Evolutionary conservation across 2,797 vertebrate species (phyloP).

Genomic region (Acipenser transmontanus): DNA sequence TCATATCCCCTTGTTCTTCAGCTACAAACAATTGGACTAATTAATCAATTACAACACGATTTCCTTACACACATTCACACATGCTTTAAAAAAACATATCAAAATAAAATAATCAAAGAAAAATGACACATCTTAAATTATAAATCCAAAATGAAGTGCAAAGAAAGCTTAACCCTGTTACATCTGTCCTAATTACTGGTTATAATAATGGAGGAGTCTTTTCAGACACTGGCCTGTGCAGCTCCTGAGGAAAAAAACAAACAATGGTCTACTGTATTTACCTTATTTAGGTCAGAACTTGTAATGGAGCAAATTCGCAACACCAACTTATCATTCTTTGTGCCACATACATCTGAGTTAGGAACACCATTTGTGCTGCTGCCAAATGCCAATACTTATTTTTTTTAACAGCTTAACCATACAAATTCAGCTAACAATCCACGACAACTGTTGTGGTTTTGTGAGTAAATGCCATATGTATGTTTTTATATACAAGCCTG

Average conservation of each 20-base stretch:
- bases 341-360: constrained; percentile 16
- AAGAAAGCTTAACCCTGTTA: too few relatives aligned
- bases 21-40: too few relatives aligned
- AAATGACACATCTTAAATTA: too few relatives aligned
- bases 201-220: too few relatives aligned
- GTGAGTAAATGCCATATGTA: constrained; percentile 30
- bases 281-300: constrained; percentile 25
- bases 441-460: constrained; percentile 22
- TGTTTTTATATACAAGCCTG: constrained; percentile 14
- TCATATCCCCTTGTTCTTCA: too few relatives aligned
- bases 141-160: too few relatives aligned
- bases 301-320: constrained; percentile 21
- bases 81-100: too few relatives aligned
- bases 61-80: too few relatives aligned
- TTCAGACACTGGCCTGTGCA: too few relatives aligned
- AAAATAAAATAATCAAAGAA: too few relatives aligned
- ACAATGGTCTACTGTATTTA: constrained; percentile 13
- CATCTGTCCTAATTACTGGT: too few relatives aligned
- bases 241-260: constrained; percentile 7
- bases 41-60: too few relatives aligned
- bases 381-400: not conserved
- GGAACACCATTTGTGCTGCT: constrained; percentile 14
- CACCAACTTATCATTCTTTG: constrained; percentile 12
- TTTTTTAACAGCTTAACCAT: constrained; percentile 2
- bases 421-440: constrained; percentile 9